These are phyloP conservation scores for Timema cristinae DNA, from an alignment of 2,888 invertebrate genomes.

Conservation along the genomic window DNA sequence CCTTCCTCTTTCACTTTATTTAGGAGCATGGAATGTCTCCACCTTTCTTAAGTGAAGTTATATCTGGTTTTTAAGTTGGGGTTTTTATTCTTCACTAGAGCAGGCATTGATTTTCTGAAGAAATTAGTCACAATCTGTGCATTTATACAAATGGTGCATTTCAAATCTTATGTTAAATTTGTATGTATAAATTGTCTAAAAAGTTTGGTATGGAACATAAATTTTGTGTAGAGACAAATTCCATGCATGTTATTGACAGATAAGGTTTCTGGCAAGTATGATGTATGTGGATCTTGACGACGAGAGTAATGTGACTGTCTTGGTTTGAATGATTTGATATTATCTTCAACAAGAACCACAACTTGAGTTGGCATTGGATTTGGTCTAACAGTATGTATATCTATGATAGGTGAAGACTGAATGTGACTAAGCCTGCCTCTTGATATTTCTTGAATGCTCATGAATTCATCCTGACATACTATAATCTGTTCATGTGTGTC, in stretches of 20 bases:
- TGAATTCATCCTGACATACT: not conserved
- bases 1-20: not conserved
- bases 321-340: conserved; percentile 8
- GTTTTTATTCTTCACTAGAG: too few species aligned
- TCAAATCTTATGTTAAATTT: too few species aligned
- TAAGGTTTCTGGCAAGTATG: not conserved
- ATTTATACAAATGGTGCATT: too few species aligned
- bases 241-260: not conserved
- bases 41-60: not conserved
- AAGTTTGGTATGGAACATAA: too few species aligned
- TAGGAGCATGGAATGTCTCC: not conserved
- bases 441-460: not conserved
- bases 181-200: too few species aligned
- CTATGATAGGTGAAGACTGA: conserved; percentile 10
- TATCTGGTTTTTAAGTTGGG: too few species aligned
- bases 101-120: too few species aligned
- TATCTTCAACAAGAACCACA: conserved; percentile 9
- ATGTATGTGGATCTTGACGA: not conserved
- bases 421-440: conserved; percentile 7
- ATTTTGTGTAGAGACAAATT: too few species aligned
- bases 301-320: conserved; percentile 9
- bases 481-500: conserved; percentile 2
- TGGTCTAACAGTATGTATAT: not conserved
- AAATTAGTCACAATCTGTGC: too few species aligned
- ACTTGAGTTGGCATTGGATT: conserved; percentile 4